Conservation (phyloP, 2,888 invertebrate species). For the Acrobasis repandana region DNA sequence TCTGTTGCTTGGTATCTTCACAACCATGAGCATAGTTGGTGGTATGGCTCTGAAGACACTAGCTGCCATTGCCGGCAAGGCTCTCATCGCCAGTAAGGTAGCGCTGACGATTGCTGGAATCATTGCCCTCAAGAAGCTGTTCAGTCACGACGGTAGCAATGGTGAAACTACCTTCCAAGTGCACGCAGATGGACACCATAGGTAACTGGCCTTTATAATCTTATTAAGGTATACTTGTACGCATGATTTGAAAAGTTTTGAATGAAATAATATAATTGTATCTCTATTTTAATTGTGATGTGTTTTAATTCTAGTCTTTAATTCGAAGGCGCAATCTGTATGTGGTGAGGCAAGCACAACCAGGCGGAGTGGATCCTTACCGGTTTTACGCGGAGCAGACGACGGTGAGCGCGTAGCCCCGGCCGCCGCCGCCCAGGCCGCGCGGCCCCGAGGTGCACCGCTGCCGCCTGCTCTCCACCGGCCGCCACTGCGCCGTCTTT, state of each 20-base stretch:
- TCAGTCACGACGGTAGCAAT: conserved; percentile 85
- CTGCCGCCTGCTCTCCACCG: conserved; percentile 33
- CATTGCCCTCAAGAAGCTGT: conserved; percentile 87
- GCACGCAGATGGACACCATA: conserved; percentile 86
- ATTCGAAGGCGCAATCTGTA: conserved; percentile 85
- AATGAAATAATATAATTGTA: conserved; percentile 42
- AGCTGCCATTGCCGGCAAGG: conserved; percentile 87
- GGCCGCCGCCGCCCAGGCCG: conserved; percentile 30
- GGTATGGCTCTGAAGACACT: conserved; percentile 87
- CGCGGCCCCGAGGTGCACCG: conserved; percentile 28
- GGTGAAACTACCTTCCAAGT: conserved; percentile 87
- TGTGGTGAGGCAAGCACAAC: conserved; percentile 83
- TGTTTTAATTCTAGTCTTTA: conserved; percentile 81
- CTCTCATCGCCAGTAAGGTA: conserved; percentile 88
- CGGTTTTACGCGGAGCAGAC: conserved; percentile 81
- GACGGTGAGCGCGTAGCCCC: conserved; percentile 55
- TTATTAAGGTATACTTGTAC: background rate
- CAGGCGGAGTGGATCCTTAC: conserved; percentile 82
- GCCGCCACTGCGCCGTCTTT: conserved; percentile 49
- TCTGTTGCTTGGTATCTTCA: conserved; percentile 83
- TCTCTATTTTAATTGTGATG: conserved; percentile 35
- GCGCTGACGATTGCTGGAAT: conserved; percentile 88
- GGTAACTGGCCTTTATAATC: conserved; percentile 54
- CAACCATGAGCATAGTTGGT: conserved; percentile 86
- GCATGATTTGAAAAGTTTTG: conserved; percentile 18